These are phyloP conservation scores for Rhadinocentrus ornatus DNA, from an alignment of 2,797 vertebrate genomes.

Conservation along the genomic window DNA sequence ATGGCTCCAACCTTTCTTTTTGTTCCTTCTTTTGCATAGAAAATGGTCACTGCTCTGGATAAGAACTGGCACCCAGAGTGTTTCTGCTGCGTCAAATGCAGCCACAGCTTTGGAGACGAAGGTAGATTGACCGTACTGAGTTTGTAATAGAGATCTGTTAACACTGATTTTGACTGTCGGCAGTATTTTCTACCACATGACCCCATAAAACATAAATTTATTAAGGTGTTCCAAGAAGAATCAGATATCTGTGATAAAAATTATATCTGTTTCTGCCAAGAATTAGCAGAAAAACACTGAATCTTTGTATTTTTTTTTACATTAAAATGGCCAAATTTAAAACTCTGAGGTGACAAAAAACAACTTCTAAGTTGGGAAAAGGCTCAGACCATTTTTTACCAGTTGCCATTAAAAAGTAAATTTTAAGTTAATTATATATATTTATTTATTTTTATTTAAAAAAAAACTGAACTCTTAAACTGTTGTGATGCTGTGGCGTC, in stretches of 20 bases:
- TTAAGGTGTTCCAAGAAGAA: neutral
- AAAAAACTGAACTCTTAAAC: neutral
- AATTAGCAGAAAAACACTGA: conserved; percentile 7
- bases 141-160: neutral
- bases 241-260: neutral
- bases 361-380: neutral
- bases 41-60: conserved; percentile 94
- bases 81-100: conserved; percentile 93
- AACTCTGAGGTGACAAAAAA: neutral
- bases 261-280: neutral
- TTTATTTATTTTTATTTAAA: too few species aligned
- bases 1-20: neutral
- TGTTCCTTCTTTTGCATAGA: conserved; percentile 73
- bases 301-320: conserved; percentile 13
- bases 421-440: neutral
- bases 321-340: conserved; percentile 9
- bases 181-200: neutral
- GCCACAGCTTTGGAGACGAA: conserved; percentile 90
- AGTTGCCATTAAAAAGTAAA: conserved; percentile 1
- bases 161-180: neutral
- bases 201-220: neutral
- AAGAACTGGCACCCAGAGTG: conserved; percentile 96
- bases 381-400: neutral
- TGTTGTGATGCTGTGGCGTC: neutral
- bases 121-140: conserved; percentile 75